phyloP scores from a whole-genome alignment of 2,113 vertebrate species.

The Dicrurus megarhynchus region DNA sequence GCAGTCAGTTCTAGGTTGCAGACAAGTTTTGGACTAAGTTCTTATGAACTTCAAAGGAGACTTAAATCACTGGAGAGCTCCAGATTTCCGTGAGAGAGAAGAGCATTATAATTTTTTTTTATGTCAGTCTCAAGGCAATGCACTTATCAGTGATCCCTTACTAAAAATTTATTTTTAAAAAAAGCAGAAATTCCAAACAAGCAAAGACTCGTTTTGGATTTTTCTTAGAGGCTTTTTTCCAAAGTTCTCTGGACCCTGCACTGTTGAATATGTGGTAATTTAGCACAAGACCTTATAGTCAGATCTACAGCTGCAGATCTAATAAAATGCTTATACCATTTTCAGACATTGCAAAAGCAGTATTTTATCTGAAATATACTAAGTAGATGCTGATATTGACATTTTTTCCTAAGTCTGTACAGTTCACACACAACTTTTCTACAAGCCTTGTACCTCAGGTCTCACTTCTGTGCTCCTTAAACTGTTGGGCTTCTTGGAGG shows the following conservation, averaged over 20 bases:
- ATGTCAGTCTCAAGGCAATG: background rate
- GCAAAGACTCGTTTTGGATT: background rate
- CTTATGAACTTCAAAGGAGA: background rate
- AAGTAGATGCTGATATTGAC: background rate
- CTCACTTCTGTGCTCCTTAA: background rate
- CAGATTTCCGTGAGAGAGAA: background rate
- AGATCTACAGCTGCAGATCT: background rate
- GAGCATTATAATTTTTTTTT: background rate
- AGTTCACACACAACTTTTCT: background rate
- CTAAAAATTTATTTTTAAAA: background rate
- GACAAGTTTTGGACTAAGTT: background rate
- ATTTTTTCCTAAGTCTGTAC: background rate
- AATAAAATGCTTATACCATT: background rate
- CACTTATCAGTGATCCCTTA: background rate
- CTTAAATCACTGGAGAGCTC: background rate
- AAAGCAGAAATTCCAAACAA: background rate
- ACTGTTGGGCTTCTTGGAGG: background rate
- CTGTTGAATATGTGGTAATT: background rate
- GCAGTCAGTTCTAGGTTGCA: background rate
- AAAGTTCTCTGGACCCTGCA: background rate
- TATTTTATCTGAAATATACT: background rate
- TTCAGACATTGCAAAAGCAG: background rate
- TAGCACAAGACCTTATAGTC: background rate
- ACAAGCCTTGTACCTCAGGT: background rate
- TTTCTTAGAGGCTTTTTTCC: background rate